Conservation (phyloP, 2,888 invertebrate genomes). For the Trichopria drosophilae region DNA sequence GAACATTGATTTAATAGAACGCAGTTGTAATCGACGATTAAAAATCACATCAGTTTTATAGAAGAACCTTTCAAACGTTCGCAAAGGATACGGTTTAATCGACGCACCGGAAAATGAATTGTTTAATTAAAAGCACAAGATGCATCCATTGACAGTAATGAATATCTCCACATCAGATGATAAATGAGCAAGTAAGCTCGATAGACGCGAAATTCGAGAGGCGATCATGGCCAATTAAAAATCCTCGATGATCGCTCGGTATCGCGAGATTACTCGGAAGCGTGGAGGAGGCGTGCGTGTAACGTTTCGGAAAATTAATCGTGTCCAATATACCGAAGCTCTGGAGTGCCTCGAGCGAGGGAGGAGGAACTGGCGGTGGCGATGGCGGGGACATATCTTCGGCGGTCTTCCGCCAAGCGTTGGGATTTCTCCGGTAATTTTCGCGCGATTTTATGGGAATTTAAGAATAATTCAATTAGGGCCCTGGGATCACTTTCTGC, state of each 20-base stretch:
- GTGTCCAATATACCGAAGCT: conserved; percentile 47
- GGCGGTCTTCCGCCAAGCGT: conserved; percentile 18
- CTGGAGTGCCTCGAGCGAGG: conserved; percentile 29
- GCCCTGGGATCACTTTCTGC: conserved; percentile 55
- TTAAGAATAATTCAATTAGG: conserved; percentile 60
- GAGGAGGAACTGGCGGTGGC: conserved; percentile 13
- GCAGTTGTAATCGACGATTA: no score
- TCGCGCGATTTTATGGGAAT: conserved; percentile 59
- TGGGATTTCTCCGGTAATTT: conserved; percentile 48
- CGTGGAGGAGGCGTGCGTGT: conserved; percentile 38
- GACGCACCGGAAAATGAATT: no score
- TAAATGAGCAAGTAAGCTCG: conserved; percentile 2
- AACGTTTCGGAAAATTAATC: conserved; percentile 57
- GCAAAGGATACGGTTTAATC: conserved; percentile 16
- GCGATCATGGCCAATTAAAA: conserved; percentile 38
- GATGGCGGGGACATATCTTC: conserved; percentile 20
- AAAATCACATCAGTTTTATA: conserved; percentile 25
- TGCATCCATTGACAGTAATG: no score
- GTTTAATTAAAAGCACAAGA: no score
- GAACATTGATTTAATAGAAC: no score
- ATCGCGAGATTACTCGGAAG: conserved; percentile 29
- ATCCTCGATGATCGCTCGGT: conserved; percentile 35
- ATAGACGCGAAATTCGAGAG: conserved; percentile 23
- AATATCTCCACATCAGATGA: no score
- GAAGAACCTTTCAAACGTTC: conserved; percentile 30